phyloP scores from a whole-genome alignment of 2,888 invertebrate genomes.

The Nomada hirtipes region DNA sequence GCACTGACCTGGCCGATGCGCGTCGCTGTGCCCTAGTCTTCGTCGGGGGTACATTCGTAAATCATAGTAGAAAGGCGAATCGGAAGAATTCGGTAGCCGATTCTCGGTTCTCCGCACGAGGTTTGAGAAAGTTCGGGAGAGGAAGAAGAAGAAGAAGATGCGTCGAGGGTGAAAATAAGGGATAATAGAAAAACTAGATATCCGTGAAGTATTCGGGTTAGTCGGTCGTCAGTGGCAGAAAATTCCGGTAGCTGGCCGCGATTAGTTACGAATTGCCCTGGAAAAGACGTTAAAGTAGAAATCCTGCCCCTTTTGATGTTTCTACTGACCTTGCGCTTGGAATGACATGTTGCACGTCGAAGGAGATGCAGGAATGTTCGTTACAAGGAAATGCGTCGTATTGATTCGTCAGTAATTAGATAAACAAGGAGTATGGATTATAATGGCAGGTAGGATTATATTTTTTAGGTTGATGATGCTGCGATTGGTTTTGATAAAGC shows the following conservation, averaged over 20 bases:
- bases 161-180: conserved; percentile 13
- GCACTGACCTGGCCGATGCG: conserved; percentile 37
- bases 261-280: conserved; percentile 77
- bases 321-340: not conserved
- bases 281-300: conserved; percentile 10
- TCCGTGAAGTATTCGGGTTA: conserved; percentile 76
- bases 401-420: too few species aligned
- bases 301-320: not conserved
- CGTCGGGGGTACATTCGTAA: conserved; percentile 50
- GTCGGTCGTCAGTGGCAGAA: conserved; percentile 78
- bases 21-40: conserved; percentile 1
- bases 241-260: conserved; percentile 76
- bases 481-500: too few species aligned
- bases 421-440: too few species aligned
- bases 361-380: too few species aligned
- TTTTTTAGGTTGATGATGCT: too few species aligned
- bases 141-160: not conserved
- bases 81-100: conserved; percentile 56
- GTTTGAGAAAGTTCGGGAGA: conserved; percentile 32
- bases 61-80: conserved; percentile 55
- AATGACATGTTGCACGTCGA: not conserved
- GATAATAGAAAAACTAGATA: conserved; percentile 38
- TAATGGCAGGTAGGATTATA: too few species aligned
- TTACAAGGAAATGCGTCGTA: too few species aligned
- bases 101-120: conserved; percentile 61